Evolutionary conservation across 2,888 invertebrate species (phyloP).

Genomic region (Chymomyza caudatula): DNA sequence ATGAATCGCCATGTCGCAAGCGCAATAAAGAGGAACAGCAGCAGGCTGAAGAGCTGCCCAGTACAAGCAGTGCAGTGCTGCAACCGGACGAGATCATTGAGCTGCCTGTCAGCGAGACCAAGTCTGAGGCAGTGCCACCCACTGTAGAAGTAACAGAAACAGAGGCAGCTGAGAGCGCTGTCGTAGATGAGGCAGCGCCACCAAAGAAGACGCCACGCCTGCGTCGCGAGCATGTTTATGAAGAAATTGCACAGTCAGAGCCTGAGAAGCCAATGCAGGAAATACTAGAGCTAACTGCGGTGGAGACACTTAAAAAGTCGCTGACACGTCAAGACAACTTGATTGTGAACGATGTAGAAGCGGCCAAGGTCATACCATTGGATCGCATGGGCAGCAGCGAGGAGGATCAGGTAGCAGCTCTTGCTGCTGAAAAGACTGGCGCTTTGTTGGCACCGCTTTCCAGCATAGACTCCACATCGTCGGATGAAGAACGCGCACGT

Average conservation of each 20-base stretch:
- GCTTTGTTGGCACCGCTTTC: slow-evolving; percentile 75
- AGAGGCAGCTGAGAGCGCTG: slow-evolving; percentile 25
- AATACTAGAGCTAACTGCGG: slow-evolving; percentile 65
- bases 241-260: slow-evolving; percentile 80
- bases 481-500: slow-evolving; percentile 76
- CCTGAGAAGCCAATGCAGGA: slow-evolving; percentile 46
- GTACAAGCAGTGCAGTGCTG: slow-evolving; percentile 59
- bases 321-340: slow-evolving; percentile 77
- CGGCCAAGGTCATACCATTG: slow-evolving; percentile 70
- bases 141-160: slow-evolving; percentile 35
- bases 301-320: slow-evolving; percentile 74
- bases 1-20: slow-evolving; percentile 77
- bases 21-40: slow-evolving; percentile 59
- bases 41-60: slow-evolving; percentile 39
- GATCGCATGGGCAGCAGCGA: slow-evolving; percentile 78
- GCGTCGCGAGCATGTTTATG: slow-evolving; percentile 82
- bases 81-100: slow-evolving; percentile 77
- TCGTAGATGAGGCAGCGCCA: slow-evolving; percentile 35
- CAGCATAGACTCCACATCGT: slow-evolving; percentile 78
- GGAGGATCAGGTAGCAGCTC: slow-evolving; percentile 67
- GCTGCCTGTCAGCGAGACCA: slow-evolving; percentile 48
- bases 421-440: slow-evolving; percentile 29
- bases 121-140: slow-evolving; percentile 42
- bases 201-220: slow-evolving; percentile 78
- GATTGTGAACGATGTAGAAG: slow-evolving; percentile 80